Percentiles rank a stretch among this genome's conserved stretches.
These are phyloP conservation scores for Calosoma granatense DNA, from an alignment of 1,140 invertebrate species.

Conservation along the genomic window DNA sequence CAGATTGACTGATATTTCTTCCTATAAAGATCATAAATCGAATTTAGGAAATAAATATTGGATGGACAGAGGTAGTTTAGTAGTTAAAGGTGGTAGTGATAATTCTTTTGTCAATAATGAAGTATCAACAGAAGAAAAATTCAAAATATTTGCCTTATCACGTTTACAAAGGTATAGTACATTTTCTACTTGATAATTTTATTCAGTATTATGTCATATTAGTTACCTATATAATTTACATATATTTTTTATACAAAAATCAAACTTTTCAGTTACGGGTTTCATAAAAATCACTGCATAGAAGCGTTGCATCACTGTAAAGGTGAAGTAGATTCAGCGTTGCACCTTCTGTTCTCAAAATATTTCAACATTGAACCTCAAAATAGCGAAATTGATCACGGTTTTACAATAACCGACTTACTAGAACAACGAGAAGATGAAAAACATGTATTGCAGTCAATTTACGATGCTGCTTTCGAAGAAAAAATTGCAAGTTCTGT, in stretches of 20 bases:
- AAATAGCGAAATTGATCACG: conserved; percentile 23
- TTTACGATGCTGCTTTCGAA: conserved; percentile 55
- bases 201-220: no score
- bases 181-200: no score
- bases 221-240: no score
- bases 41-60: conserved; percentile 58
- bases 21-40: conserved; percentile 50
- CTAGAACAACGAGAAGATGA: conserved; percentile 55
- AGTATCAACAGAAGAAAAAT: conserved; percentile 43
- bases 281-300: conserved; percentile 57
- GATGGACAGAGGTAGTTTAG: conserved; percentile 58
- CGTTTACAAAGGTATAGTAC: conserved; percentile 54
- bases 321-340: conserved; percentile 51
- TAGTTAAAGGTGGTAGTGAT: conserved; percentile 58
- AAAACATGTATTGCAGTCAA: conserved; percentile 59
- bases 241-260: no score
- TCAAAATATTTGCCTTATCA: conserved; percentile 54
- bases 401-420: conserved; percentile 41
- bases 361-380: conserved; percentile 46
- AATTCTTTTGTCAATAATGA: conserved; percentile 45
- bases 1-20: conserved; percentile 33
- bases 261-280: conserved; percentile 48
- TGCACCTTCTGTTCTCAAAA: conserved; percentile 56
- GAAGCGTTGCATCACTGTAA: conserved; percentile 56
- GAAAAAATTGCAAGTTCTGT: conserved; percentile 52